Evolutionary conservation across 2,797 vertebrate genomes (phyloP).

Genomic region (Enteromius treurensis): DNA sequence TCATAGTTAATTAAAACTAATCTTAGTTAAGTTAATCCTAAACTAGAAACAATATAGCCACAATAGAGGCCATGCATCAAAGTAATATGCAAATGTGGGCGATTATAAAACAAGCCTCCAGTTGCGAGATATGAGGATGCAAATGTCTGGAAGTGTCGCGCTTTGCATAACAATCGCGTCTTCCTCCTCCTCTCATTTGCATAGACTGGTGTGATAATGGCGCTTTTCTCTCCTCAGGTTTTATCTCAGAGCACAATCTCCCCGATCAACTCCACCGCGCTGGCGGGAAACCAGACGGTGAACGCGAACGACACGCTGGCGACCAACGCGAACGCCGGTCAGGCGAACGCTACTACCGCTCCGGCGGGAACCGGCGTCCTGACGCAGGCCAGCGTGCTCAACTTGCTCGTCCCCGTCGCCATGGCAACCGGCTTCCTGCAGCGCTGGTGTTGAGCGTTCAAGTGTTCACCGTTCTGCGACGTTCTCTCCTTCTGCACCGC

Average conservation of each 20-base stretch:
- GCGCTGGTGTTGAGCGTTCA: constrained; percentile 80
- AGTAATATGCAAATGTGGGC: too few relatives aligned
- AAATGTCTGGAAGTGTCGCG: neutral
- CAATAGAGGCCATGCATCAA: too few relatives aligned
- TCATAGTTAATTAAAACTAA: too few relatives aligned
- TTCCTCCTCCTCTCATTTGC: neutral
- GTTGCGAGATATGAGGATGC: neutral
- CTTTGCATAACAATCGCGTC: neutral
- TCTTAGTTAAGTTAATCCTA: too few relatives aligned
- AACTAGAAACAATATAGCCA: too few relatives aligned
- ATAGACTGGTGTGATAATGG: neutral
- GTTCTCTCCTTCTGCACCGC: neutral
- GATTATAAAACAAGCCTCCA: too few relatives aligned
- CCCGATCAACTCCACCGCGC: constrained; percentile 37
- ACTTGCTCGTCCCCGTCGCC: constrained; percentile 73
- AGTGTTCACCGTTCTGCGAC: constrained; percentile 27
- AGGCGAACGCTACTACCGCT: constrained; percentile 69
- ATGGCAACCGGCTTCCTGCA: constrained; percentile 81
- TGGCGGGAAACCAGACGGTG: constrained; percentile 61
- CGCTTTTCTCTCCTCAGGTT: constrained; percentile 61
- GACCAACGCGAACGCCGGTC: constrained; percentile 58
- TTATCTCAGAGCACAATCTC: constrained; percentile 55
- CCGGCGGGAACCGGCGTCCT: constrained; percentile 70
- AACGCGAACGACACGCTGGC: constrained; percentile 60
- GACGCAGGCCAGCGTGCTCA: constrained; percentile 76